Percentiles rank a stretch among this genome's conserved stretches.
Conservation (phyloP, 64 coral and sea anemone species). For the Platygyra sinensis region DNA sequence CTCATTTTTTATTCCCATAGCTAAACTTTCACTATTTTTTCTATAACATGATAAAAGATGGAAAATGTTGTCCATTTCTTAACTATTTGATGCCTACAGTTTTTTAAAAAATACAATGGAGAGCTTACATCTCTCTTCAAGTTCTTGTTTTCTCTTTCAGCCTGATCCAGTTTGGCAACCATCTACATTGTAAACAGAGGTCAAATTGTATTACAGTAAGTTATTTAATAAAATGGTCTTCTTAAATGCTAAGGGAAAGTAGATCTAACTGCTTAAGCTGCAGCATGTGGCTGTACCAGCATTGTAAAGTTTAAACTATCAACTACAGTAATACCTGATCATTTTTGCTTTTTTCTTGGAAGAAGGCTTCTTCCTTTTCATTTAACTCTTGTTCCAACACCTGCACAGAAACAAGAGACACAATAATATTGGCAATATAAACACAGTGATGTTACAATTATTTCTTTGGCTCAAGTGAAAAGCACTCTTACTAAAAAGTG, state of each 20-base stretch:
- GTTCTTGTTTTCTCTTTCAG: slow-evolving; percentile 85
- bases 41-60: too few relatives aligned
- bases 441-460: not conserved
- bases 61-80: not conserved
- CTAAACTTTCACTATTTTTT: too few relatives aligned
- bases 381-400: slow-evolving; percentile 72
- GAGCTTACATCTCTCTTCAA: slow-evolving; percentile 84
- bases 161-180: slow-evolving; percentile 53
- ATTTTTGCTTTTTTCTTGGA: slow-evolving; percentile 67
- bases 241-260: too few relatives aligned
- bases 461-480: too few relatives aligned
- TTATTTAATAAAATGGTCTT: too few relatives aligned
- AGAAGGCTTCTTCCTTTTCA: slow-evolving; percentile 86
- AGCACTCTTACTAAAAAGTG: too few relatives aligned
- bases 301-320: too few relatives aligned
- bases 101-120: too few relatives aligned
- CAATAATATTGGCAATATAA: not conserved
- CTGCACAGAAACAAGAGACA: slow-evolving; percentile 14
- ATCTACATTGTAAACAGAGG: slow-evolving; percentile 68
- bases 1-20: too few relatives aligned
- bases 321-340: slow-evolving; percentile 41
- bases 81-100: not conserved
- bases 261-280: too few relatives aligned
- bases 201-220: not conserved
- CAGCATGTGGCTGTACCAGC: too few relatives aligned